Conservation (phyloP, 2,113 vertebrate species). For the Dasyornis broadbenti region DNA sequence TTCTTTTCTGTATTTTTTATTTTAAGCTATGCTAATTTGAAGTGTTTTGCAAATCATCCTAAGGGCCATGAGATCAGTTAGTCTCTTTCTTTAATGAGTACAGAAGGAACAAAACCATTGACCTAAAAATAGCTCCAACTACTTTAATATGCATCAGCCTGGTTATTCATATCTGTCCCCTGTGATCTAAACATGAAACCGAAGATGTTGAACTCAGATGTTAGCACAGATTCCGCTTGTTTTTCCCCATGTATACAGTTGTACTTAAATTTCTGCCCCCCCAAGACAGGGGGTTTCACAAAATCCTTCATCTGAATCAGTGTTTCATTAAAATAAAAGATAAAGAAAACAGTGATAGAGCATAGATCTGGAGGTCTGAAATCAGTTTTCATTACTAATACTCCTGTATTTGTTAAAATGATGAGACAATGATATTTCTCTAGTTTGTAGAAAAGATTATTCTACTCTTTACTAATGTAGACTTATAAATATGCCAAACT, state of each 20-base stretch:
- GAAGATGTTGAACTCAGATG: slow-evolving; percentile 24
- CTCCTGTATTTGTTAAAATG: background rate
- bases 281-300: background rate
- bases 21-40: slow-evolving; percentile 36
- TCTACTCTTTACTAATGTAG: slow-evolving; percentile 6
- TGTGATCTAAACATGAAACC: slow-evolving; percentile 40
- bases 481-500: slow-evolving; percentile 36
- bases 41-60: slow-evolving; percentile 48
- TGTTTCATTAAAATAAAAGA: background rate
- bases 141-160: slow-evolving; percentile 46
- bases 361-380: background rate
- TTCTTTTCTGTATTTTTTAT: slow-evolving; percentile 8
- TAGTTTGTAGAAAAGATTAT: background rate
- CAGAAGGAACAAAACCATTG: slow-evolving; percentile 31
- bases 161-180: slow-evolving; percentile 43
- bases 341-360: background rate
- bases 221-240: background rate
- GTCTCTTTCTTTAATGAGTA: slow-evolving; percentile 46
- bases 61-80: slow-evolving; percentile 43
- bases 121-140: slow-evolving; percentile 54
- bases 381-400: slow-evolving; percentile 7
- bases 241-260: background rate
- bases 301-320: background rate
- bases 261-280: background rate
- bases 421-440: background rate